Conservation (phyloP, 1,140 invertebrate genomes). For the Euwallacea similis region DNA sequence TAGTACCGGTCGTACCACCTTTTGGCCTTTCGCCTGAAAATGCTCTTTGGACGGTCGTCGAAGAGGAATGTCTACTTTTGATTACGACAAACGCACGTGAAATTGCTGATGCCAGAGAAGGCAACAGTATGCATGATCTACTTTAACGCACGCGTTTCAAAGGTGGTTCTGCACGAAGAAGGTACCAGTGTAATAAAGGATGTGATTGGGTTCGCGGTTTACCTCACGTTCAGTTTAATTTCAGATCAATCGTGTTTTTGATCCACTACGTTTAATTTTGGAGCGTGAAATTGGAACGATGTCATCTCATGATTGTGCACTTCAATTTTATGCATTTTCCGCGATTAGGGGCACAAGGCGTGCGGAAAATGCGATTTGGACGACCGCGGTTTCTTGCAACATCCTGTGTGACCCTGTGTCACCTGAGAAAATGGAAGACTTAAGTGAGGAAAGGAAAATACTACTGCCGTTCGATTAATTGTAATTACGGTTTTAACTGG, state of each 20-base stretch:
- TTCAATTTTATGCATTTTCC: neutral
- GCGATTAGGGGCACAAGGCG: neutral
- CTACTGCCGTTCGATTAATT: too few species aligned
- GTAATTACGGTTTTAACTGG: too few species aligned
- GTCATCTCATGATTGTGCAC: neutral
- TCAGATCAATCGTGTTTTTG: neutral
- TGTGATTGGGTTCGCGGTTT: neutral
- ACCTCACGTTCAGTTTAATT: neutral
- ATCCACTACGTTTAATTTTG: constrained; percentile 3
- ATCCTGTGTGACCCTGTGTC: too few species aligned
- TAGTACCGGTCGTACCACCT: constrained; percentile 25
- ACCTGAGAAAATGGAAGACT: too few species aligned
- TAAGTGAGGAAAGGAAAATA: too few species aligned
- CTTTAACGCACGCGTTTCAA: too few species aligned
- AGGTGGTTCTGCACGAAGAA: too few species aligned
- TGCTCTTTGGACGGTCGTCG: neutral
- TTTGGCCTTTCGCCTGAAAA: constrained; percentile 16
- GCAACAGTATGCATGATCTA: too few species aligned
- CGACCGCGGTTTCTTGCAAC: too few species aligned
- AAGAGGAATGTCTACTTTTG: constrained; percentile 1
- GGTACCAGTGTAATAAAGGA: too few species aligned
- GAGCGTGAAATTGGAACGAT: constrained; percentile 8
- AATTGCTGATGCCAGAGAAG: too few species aligned
- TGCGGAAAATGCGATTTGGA: too few species aligned
- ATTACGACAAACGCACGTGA: neutral